Conservation (phyloP, 2,888 invertebrate genomes). For the Cartodere bifasciata region DNA sequence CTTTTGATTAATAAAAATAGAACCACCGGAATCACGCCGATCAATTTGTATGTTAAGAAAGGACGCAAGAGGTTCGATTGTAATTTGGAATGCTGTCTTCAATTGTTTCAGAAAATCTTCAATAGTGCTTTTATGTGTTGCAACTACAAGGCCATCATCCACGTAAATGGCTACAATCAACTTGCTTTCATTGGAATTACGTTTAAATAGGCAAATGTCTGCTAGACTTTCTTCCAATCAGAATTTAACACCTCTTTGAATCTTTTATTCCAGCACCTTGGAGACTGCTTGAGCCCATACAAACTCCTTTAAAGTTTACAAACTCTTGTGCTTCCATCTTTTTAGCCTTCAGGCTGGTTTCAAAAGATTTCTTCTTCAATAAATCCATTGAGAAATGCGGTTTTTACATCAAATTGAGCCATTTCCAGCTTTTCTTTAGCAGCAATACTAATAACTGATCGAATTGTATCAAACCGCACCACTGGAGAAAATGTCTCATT, state of each 20-base stretch:
- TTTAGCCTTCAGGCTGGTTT: slow-evolving; percentile 24
- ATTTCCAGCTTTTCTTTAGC: slow-evolving; percentile 15
- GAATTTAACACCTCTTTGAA: slow-evolving; percentile 19
- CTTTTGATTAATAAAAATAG: slow-evolving; percentile 13
- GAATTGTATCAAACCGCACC: no score
- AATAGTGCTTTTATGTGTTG: slow-evolving; percentile 10
- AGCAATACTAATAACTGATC: slow-evolving; percentile 17
- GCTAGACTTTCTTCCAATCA: slow-evolving; percentile 10
- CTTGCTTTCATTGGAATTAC: slow-evolving; percentile 10
- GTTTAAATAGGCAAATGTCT: slow-evolving; percentile 22
- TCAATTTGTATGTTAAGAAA: slow-evolving; percentile 15
- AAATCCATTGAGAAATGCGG: slow-evolving; percentile 22
- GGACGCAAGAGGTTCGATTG: slow-evolving; percentile 6
- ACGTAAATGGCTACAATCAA: slow-evolving; percentile 22
- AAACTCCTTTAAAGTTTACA: slow-evolving; percentile 24
- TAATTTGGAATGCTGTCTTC: slow-evolving; percentile 8
- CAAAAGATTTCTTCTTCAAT: slow-evolving; percentile 24
- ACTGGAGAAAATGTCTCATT: no score
- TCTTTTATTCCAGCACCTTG: slow-evolving; percentile 24
- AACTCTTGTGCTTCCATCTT: slow-evolving; percentile 19
- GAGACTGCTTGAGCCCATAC: slow-evolving; percentile 29
- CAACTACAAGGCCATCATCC: slow-evolving; percentile 22
- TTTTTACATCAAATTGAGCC: slow-evolving; percentile 22
- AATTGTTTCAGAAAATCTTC: slow-evolving; percentile 14
- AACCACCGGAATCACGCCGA: slow-evolving; percentile 10